Base-by-base conservation (phyloP, 2,113 vertebrate species). In the Gorsachius goisagi region DNA sequence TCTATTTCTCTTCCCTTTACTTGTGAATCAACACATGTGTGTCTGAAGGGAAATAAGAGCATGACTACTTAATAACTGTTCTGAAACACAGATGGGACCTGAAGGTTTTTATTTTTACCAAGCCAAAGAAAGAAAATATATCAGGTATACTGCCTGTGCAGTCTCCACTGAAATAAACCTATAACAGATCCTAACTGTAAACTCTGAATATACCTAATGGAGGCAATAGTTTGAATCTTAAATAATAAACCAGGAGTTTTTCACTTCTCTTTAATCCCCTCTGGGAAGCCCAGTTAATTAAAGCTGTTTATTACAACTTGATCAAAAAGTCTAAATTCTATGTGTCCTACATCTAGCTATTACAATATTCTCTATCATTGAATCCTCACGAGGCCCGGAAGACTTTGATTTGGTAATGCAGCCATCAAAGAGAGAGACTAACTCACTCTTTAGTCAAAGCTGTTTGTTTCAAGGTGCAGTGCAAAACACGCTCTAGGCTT, bases 331-430 rank as follows among this genome's bases (percentile, higher is more conserved):
- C 89, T 89, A 90, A 97, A 97, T 98, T 98, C 97, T 96, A 15
- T 96, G 92, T 97, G 96, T 97, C 96, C 97, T 98, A 98, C 88
- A 98, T 98, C 92, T 96, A 98, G 79, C 97, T 97, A 94, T 97
- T 98, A 97, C 90, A 97, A 91, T 97, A 98, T 98, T 98, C 98
- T 97, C 97, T 98, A 96, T 98, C 97, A 97, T 97, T 97, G 88
- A 97, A 82, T 55, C 71, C 97, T 98, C 96, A 15, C 4, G 94
- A 98, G 97, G 84, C 97, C 96, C 94, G 90, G 90, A 97, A 96
- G 90, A 97, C 88, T 97, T 97, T 97, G 97, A 97, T 97, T 98
- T 98, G 93, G 95, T 97, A 98, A 98, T 98, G 96, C 96, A 98
- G 85, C 94, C 95, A 97, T 98, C 97, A 98, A 97, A 98, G 95